Evolutionary conservation across 2,113 vertebrate species (phyloP).

Genomic region (Cyanoramphus novaezelandiae): DNA sequence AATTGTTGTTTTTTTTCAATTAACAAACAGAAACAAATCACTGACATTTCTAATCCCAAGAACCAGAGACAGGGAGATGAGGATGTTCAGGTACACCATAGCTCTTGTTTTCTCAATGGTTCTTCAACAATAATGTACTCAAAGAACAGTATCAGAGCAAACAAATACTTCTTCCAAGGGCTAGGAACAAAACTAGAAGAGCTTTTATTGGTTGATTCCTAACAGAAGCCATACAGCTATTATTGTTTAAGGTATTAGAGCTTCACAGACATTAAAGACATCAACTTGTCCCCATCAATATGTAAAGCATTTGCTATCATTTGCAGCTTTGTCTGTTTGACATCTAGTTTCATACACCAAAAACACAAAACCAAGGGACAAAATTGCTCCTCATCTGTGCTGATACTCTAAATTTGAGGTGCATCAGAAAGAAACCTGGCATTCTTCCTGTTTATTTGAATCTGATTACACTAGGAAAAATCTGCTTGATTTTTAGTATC

Average conservation of each 20-base stretch:
- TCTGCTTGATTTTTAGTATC: not conserved
- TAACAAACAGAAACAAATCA: constrained; percentile 56
- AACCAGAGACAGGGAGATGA: not conserved
- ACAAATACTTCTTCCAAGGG: constrained; percentile 10
- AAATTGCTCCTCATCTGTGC: not conserved
- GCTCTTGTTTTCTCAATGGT: constrained; percentile 27
- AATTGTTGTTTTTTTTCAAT: constrained; percentile 53
- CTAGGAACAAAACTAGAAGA: constrained; percentile 22
- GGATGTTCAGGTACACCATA: not conserved
- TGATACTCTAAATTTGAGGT: constrained; percentile 36
- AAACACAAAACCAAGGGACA: not conserved
- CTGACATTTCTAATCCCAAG: constrained; percentile 30
- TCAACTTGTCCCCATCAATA: not conserved
- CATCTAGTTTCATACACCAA: not conserved
- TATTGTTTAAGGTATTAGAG: constrained; percentile 30
- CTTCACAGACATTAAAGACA: constrained; percentile 20
- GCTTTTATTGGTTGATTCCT: constrained; percentile 15
- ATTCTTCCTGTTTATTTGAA: constrained; percentile 17
- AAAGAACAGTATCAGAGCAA: constrained; percentile 19
- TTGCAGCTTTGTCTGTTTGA: constrained; percentile 1
- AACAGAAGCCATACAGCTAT: not conserved
- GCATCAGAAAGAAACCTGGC: constrained; percentile 23
- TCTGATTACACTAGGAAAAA: not conserved
- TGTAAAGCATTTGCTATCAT: not conserved
- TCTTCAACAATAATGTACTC: constrained; percentile 5